phyloP scores from a whole-genome alignment of 1,140 invertebrate genomes.

The Matsumurasca onukii region DNA sequence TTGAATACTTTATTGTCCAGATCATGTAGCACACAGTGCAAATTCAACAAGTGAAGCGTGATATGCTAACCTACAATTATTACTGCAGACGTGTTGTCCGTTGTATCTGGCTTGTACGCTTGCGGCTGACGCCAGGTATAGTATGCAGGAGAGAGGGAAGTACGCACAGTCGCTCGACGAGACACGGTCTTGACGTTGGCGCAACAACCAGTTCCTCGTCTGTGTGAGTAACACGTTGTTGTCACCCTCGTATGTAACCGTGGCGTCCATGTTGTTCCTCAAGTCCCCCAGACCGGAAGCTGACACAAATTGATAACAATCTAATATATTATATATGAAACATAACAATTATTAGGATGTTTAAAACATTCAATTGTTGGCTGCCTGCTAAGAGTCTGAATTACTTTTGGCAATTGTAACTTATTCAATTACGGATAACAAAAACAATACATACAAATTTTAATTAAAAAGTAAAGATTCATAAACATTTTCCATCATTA shows the following conservation, averaged over 20 bases:
- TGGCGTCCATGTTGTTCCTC: constrained; percentile 86
- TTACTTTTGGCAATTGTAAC: too few relatives aligned
- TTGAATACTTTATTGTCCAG: too few relatives aligned
- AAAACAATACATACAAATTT: too few relatives aligned
- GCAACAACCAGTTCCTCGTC: constrained; percentile 83
- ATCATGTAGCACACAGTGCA: too few relatives aligned
- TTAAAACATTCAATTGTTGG: too few relatives aligned
- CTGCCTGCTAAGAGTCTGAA: too few relatives aligned
- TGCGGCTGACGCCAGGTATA: constrained; percentile 56
- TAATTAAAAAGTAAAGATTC: too few relatives aligned
- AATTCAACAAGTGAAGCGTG: too few relatives aligned
- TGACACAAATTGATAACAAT: constrained; percentile 45
- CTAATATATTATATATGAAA: too few relatives aligned
- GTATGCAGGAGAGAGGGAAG: constrained; percentile 61
- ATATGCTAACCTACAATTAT: constrained; percentile 32
- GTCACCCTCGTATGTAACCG: constrained; percentile 93
- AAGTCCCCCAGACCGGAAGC: constrained; percentile 78
- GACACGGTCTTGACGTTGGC: constrained; percentile 55
- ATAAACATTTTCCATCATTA: too few relatives aligned
- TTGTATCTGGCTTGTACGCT: constrained; percentile 55
- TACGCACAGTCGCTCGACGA: constrained; percentile 49
- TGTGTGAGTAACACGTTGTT: constrained; percentile 94
- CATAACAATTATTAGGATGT: too few relatives aligned
- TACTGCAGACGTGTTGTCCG: constrained; percentile 38
- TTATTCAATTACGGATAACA: too few relatives aligned